Percentiles rank a stretch among this genome's conserved stretches.
phyloP scores from a whole-genome alignment of 2,113 vertebrate species.

The Barbus barbus region DNA sequence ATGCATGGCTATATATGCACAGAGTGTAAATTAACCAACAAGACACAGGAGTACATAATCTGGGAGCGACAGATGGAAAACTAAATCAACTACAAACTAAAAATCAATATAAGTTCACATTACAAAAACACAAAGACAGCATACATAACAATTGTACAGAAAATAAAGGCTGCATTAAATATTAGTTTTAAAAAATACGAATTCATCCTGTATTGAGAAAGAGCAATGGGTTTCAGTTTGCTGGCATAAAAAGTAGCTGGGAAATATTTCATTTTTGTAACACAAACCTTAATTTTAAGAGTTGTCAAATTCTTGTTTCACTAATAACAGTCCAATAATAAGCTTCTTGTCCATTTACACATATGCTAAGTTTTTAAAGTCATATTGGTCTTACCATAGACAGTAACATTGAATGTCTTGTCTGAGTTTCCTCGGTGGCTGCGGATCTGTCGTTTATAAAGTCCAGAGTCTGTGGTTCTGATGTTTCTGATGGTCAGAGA shows the following conservation, averaged over 20 bases:
- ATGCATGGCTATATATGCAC: no score
- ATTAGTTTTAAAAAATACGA: no score
- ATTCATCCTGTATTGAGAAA: no score
- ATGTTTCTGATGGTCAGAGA: slow-evolving; percentile 30
- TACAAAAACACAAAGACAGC: no score
- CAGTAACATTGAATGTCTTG: neutral
- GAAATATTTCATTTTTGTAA: neutral
- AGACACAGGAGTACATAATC: no score
- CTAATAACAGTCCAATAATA: neutral
- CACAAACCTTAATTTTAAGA: neutral
- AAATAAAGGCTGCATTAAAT: no score
- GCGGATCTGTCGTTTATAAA: neutral
- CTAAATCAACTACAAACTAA: no score
- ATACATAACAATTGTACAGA: no score
- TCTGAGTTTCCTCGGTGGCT: neutral
- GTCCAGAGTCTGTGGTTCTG: neutral
- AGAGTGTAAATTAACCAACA: no score
- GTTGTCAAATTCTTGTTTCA: neutral
- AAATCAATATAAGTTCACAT: no score
- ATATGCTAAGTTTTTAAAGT: neutral
- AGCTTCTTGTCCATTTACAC: neutral
- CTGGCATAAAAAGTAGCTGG: neutral
- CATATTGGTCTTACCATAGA: neutral
- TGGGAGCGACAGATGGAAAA: no score
- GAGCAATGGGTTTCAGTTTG: neutral